Base-by-base conservation (phyloP, 2,888 invertebrate species). In the Micoletzkya japonica region DNA sequence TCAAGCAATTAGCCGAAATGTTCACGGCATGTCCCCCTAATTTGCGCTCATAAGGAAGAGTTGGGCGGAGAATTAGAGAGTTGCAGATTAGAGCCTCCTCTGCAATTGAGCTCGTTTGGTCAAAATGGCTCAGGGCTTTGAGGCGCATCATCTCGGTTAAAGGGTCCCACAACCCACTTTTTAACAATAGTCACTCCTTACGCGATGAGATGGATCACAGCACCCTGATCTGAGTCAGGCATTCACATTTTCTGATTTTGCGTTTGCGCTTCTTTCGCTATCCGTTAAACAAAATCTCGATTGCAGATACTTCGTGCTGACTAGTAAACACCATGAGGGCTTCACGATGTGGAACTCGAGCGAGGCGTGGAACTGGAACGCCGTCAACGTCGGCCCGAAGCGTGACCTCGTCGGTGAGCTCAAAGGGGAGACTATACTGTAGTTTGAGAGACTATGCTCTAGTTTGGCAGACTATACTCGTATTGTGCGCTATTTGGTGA, bases 271-370 rank as follows among this genome's bases (percentile, higher is more conserved):
- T n/a, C 54, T 24, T 26, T 58, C 14, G 58, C 28, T 4, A 37
- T 60, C 73, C 56, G 34, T n/a, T 57, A 39, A 17, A 63, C 24
- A 7, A 73, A 50, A 4, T 52, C 37, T 10, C n/a, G 36, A 20
- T 44, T 77, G 69, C 60, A 88, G 88, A 74, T 88, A 88, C 75
- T 84, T 88, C 60, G 88, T 88, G 0, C 80, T 88, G 54, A 87
- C 87, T 2, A 86, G 86, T 60, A 88, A 88, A 72, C 88, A 88
- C 72, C 88, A 88, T 81, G 88, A 88, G 77, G 88, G 88, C 3
- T 88, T 85, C 77, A 87, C 87, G 32, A 85, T 87, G 77, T 88
- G 87, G 87, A 87, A 87, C 2, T 86, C 86, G 24, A 85, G 84
- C 30, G 85, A 86, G 44, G 86, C 87, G 3, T 88, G 85, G 81